Conservation (phyloP, 2,888 invertebrate species). For the Orchesellides sinensis region DNA sequence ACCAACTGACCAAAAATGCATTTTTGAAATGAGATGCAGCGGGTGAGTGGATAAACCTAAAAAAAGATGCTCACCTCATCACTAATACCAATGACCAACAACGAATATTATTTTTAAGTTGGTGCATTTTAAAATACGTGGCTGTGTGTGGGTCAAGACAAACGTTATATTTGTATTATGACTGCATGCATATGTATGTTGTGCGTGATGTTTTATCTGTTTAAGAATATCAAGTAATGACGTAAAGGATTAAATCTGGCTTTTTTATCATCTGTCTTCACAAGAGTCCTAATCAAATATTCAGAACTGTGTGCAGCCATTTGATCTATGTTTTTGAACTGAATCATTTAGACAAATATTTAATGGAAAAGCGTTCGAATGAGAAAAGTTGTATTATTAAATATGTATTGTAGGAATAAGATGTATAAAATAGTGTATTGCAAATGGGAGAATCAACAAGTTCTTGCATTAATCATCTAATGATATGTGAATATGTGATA, state of each 20-base stretch:
- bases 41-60: conserved; percentile 14
- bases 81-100: no score
- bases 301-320: no score
- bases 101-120: no score
- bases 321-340: no score
- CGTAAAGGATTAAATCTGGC: conserved; percentile 21
- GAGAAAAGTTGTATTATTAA: no score
- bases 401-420: no score
- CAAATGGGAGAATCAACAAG: no score
- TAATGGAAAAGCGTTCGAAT: no score
- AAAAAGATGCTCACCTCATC: conserved; percentile 12
- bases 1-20: conserved; percentile 64
- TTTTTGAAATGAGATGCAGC: conserved; percentile 52
- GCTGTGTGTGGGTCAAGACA: neutral
- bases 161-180: conserved; percentile 9
- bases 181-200: conserved; percentile 1
- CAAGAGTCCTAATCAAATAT: no score
- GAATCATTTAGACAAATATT: no score
- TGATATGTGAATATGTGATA: conserved; percentile 64
- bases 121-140: neutral
- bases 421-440: no score
- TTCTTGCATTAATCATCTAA: conserved; percentile 65
- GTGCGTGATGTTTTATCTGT: neutral
- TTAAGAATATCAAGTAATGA: conserved; percentile 13
- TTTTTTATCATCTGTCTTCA: no score